Conservation (phyloP, 2,113 vertebrate species). For the Anser brachyrhynchus region DNA sequence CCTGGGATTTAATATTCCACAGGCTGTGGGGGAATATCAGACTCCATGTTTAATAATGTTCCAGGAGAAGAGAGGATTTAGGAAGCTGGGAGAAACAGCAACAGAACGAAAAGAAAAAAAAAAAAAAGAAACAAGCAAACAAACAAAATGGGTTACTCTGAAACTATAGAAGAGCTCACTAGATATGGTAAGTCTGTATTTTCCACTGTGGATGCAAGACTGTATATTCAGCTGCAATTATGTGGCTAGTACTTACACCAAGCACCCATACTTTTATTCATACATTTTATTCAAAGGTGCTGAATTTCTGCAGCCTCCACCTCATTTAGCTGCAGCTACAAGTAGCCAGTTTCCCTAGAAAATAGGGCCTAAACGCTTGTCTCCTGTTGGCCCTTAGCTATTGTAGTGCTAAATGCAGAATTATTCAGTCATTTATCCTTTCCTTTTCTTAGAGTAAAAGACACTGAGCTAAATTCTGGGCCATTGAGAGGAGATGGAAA, state of each 20-base stretch:
- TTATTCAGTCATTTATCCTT: background rate
- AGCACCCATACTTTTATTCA: background rate
- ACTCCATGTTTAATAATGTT: background rate
- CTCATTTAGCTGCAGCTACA: background rate
- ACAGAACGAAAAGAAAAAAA: background rate
- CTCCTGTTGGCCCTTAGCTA: constrained; percentile 35
- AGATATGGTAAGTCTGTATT: background rate
- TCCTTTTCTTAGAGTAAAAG: background rate
- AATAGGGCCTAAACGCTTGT: background rate
- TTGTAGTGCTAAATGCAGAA: constrained; percentile 31
- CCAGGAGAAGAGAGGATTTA: background rate
- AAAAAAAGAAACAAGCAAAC: too few relatives aligned
- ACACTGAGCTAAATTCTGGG: background rate
- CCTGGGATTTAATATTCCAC: background rate
- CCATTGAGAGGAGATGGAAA: background rate
- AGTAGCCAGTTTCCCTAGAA: constrained; percentile 20
- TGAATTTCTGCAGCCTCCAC: background rate
- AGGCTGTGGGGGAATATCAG: background rate
- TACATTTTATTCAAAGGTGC: background rate
- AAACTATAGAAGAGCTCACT: background rate
- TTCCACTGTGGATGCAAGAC: background rate
- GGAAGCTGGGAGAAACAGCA: background rate
- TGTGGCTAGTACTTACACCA: background rate
- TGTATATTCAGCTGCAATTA: background rate
- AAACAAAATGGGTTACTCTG: background rate